Conservation (phyloP, 37 sponge, comb jelly and placozoan genomes). For the Theonella swinhoei region DNA sequence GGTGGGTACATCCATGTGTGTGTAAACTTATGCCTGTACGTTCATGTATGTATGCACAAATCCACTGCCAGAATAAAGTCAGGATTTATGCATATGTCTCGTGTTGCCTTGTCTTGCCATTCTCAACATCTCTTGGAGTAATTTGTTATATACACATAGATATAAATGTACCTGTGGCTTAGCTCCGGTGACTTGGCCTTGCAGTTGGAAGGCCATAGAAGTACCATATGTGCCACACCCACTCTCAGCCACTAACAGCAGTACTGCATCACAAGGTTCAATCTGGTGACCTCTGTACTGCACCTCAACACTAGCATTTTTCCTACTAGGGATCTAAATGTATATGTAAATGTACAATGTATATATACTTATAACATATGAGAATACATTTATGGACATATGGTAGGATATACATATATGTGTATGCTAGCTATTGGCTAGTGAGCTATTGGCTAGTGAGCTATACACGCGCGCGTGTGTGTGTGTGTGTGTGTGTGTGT, state of each 20-base stretch:
- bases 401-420: too few relatives aligned
- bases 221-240: constrained; percentile 33
- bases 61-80: too few relatives aligned
- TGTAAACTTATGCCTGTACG: too few relatives aligned
- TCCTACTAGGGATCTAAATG: constrained; percentile 43
- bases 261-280: constrained; percentile 12
- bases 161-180: constrained; percentile 58
- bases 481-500: too few relatives aligned
- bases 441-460: too few relatives aligned
- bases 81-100: too few relatives aligned
- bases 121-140: too few relatives aligned
- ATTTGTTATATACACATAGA: too few relatives aligned
- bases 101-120: too few relatives aligned
- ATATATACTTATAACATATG: not conserved
- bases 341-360: not conserved
- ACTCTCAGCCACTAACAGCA: constrained; percentile 59
- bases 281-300: constrained; percentile 21
- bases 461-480: too few relatives aligned
- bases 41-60: too few relatives aligned
- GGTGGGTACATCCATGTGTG: not conserved
- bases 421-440: too few relatives aligned
- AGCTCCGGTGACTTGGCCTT: constrained; percentile 52
- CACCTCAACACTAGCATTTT: constrained; percentile 19
- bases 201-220: constrained; percentile 64
- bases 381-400: not conserved